A percentile compares a stretch with the other conserved stretches of the same genome.
These are phyloP conservation scores for Hyppa rectilinea DNA, from an alignment of 2,888 invertebrate species.

Conservation along the genomic window DNA sequence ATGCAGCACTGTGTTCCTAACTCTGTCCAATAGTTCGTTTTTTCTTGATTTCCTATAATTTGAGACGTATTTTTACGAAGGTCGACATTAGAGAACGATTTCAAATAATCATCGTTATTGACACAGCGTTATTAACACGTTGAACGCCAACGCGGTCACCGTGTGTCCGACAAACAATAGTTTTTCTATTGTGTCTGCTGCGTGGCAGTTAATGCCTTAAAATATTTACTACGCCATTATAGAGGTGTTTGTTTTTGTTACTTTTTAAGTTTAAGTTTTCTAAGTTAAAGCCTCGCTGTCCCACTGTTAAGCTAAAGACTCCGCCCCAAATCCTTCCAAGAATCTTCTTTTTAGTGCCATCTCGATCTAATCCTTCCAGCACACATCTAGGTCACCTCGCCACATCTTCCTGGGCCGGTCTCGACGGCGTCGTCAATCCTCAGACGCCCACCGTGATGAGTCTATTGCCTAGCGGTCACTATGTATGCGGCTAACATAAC, in stretches of 20 bases:
- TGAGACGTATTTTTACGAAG: neutral
- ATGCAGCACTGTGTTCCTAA: no score
- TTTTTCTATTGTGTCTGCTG: no score
- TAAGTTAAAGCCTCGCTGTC: neutral
- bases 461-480: neutral
- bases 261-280: no score
- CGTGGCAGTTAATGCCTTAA: no score
- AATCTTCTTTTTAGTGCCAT: neutral
- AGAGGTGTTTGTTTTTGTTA: neutral
- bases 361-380: neutral
- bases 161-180: no score
- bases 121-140: conserved; percentile 23
- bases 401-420: neutral
- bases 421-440: neutral
- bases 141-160: no score
- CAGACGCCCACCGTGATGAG: neutral
- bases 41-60: neutral
- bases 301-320: neutral
- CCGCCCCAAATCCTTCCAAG: neutral
- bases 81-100: neutral
- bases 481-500: neutral
- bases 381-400: neutral
- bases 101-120: conserved; percentile 19
- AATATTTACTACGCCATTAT: neutral
- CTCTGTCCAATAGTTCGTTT: no score